Evolutionary conservation across 2,888 invertebrate species (phyloP), one percentile per base, ranked within the genome.

Genomic region (Pristionchus arcanus): DNA sequence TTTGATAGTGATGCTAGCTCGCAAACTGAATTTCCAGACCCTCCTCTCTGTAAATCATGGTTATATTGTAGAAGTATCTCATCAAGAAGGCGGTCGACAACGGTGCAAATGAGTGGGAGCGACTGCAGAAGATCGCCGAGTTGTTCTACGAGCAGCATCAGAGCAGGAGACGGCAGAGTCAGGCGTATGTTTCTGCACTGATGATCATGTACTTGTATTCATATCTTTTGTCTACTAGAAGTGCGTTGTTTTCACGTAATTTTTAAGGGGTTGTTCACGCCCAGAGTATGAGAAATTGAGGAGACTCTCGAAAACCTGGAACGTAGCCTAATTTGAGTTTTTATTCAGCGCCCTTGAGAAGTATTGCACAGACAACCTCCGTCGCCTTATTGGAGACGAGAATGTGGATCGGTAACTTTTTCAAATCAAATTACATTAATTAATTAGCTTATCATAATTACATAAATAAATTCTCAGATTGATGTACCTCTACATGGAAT

Each of bases 91-190:
- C 77, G 15, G 59, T 55, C n/a, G 88, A 88, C n/a, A 19, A 77
- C 25, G 88, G 88, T 1, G 88, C 88, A 15, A 88, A 88, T 59
- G 55, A 53, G 42, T 88, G 88, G 88, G 88, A 88, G 25, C 25
- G 31, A 77, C 31, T 88, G 59, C 88, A 88, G 77, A 88, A 88
- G 28, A 59, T 88, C 31, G 74, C 88, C 31, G 88, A 88, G 31
- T 11, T 88, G 21, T 88, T 59, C 88, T 88, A 88, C 59, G 88
- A 74, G 19, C 77, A 88, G 59, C 88, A 88, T n/a, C 53, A 55
- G 55, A 59, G 55, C n/a, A 53, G 88, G n/a, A 21, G 88, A 25
- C 4, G 34, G 4, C 66, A 68, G 55, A 49, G 49, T 31, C 87
- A 87, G 49, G 28, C 21, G 87, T 68, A 3, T 0, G 68, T 49